Conservation (phyloP, 2,113 vertebrate species). For the Galbula dea region DNA sequence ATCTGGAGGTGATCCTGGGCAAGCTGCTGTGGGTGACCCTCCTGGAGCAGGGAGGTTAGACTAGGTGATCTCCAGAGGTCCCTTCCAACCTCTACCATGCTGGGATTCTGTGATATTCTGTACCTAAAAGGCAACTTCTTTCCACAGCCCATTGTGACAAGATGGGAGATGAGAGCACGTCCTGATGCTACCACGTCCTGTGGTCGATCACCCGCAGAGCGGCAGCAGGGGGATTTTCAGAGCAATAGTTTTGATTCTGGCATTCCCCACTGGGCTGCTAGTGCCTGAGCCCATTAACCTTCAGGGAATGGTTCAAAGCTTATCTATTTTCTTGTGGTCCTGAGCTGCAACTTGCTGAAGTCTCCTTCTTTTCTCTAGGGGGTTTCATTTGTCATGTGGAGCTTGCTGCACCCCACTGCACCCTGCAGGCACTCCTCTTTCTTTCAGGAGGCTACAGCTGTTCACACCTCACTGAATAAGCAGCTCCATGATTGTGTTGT, state of each 20-base stretch:
- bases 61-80: too few relatives aligned
- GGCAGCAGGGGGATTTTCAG: background rate
- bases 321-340: background rate
- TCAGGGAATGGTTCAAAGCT: background rate
- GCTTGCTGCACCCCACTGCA: background rate
- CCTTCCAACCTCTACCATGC: too few relatives aligned
- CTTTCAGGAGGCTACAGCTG: background rate
- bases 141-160: background rate
- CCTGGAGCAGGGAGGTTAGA: too few relatives aligned
- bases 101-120: accelerated
- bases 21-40: too few relatives aligned
- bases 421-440: background rate
- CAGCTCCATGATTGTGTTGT: background rate
- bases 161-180: background rate
- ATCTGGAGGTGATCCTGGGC: too few relatives aligned
- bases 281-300: background rate
- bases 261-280: accelerated
- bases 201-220: background rate
- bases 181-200: background rate
- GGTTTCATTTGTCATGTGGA: background rate
- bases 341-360: background rate
- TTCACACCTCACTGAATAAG: background rate
- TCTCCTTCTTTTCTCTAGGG: too few relatives aligned
- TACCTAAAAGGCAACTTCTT: background rate
- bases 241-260: background rate